phyloP scores from a whole-genome alignment of 2,888 invertebrate genomes.

The Amphipoea oculea region DNA sequence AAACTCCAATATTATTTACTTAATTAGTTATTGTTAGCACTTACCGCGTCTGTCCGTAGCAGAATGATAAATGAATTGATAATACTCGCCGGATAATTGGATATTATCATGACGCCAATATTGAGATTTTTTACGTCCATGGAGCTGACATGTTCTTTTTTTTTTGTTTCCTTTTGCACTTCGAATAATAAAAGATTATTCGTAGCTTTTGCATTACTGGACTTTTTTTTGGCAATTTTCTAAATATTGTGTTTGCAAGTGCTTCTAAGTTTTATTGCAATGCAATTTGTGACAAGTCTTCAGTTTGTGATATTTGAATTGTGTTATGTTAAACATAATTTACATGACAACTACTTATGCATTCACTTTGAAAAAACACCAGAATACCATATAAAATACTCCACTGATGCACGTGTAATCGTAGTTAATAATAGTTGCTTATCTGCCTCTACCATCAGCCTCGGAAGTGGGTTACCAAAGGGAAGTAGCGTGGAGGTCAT shows the following conservation, averaged over 20 bases:
- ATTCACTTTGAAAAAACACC: background rate
- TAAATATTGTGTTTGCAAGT: background rate
- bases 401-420: constrained; percentile 8
- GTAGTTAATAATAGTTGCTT: constrained; percentile 27
- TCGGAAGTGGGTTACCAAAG: constrained; percentile 50
- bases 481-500: constrained; percentile 44
- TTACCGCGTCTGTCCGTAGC: constrained; percentile 60
- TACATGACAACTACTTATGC: background rate
- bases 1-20: constrained; percentile 54
- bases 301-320: background rate
- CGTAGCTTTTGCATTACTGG: background rate
- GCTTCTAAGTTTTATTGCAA: background rate
- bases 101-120: constrained; percentile 49
- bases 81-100: constrained; percentile 42
- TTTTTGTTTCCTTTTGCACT: background rate
- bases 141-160: constrained; percentile 42
- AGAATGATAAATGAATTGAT: constrained; percentile 66
- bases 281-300: background rate
- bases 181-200: too few relatives aligned
- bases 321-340: background rate
- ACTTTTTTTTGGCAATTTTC: too few relatives aligned
- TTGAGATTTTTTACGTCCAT: constrained; percentile 47
- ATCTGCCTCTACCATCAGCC: constrained; percentile 19
- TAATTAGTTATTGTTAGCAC: constrained; percentile 55
- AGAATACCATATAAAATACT: constrained; percentile 1